A percentile compares a stretch with the other conserved stretches of the same genome.
Evolutionary conservation across 2,888 invertebrate genomes (phyloP).

Genomic region (Sisyra terminalis): DNA sequence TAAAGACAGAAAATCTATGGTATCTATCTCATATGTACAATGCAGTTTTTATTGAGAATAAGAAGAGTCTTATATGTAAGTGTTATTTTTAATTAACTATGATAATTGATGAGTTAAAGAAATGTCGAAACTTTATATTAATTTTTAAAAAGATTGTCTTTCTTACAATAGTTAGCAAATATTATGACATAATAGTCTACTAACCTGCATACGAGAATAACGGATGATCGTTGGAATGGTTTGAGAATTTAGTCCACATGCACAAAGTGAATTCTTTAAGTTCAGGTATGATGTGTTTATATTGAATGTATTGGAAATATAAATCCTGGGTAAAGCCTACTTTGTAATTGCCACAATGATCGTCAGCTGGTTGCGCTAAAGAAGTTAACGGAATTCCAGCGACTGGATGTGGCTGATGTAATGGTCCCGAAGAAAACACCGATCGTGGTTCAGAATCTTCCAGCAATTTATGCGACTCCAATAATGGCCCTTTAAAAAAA

Average conservation of each 20-base stretch:
- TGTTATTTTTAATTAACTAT: no score
- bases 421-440: background rate
- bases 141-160: no score
- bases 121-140: no score
- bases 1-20: no score
- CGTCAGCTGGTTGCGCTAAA: constrained; percentile 11
- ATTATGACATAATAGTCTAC: constrained; percentile 15
- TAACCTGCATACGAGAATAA: constrained; percentile 69
- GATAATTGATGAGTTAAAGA: no score
- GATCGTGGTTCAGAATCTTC: background rate
- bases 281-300: constrained; percentile 52
- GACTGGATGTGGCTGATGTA: background rate
- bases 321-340: constrained; percentile 38
- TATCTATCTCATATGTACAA: no score
- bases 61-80: no score
- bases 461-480: background rate
- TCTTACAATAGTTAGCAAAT: no score
- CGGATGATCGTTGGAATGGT: constrained; percentile 69
- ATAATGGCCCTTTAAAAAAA: no score
- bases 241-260: constrained; percentile 67
- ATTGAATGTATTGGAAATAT: constrained; percentile 55
- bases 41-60: no score
- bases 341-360: constrained; percentile 35
- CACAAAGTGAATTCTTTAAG: constrained; percentile 72
- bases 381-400: background rate